These are phyloP conservation scores for Melieria crassipennis DNA, from an alignment of 2,888 invertebrate species.

Conservation along the genomic window DNA sequence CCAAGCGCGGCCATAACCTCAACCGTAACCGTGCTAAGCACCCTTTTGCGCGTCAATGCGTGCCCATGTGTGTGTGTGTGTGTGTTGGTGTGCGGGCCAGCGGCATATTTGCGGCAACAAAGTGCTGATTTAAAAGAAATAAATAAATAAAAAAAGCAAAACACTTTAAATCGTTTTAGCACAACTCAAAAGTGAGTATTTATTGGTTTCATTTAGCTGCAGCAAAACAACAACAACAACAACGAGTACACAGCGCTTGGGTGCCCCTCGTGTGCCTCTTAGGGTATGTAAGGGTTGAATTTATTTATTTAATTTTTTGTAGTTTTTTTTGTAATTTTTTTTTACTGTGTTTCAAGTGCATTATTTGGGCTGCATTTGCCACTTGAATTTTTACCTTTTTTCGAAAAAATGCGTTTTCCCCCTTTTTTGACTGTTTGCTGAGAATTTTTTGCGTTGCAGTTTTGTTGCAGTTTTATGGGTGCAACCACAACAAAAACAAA, in stretches of 20 bases:
- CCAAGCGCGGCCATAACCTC: too few species aligned
- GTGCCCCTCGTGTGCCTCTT: too few species aligned
- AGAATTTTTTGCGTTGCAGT: slow-evolving; percentile 1
- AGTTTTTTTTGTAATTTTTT: too few species aligned
- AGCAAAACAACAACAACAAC: too few species aligned
- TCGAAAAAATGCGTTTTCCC: background rate
- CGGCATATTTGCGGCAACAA: slow-evolving; percentile 26
- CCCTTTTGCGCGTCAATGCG: background rate
- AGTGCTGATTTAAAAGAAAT: slow-evolving; percentile 23
- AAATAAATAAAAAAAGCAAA: too few species aligned
- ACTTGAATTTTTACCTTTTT: background rate
- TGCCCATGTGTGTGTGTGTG: background rate
- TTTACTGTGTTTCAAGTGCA: background rate
- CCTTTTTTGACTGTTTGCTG: background rate
- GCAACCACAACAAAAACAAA: background rate
- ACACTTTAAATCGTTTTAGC: too few species aligned
- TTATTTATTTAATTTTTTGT: too few species aligned
- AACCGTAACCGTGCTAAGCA: too few species aligned
- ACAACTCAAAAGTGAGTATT: background rate
- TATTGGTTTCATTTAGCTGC: background rate
- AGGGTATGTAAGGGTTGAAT: too few species aligned
- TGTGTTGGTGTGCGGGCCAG: background rate
- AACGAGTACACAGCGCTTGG: too few species aligned
- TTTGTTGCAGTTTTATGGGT: slow-evolving; percentile 4
- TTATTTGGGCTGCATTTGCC: background rate